A percentile compares a stretch with the other conserved stretches of the same genome.
These are phyloP conservation scores for Ctenosaura bakeri DNA, from an alignment of 2,797 vertebrate genomes.

Conservation along the genomic window DNA sequence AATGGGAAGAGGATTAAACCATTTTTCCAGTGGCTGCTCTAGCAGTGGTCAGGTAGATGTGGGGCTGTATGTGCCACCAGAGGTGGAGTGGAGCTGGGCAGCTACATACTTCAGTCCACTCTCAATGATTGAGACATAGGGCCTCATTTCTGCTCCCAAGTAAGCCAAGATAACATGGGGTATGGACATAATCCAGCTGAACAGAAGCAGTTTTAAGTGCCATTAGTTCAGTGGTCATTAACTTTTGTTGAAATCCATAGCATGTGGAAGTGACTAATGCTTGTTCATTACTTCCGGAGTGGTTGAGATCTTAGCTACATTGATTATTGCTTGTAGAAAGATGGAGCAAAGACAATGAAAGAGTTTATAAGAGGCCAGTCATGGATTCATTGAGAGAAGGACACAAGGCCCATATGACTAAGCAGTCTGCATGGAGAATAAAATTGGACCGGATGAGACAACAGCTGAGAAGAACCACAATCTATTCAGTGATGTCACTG, in stretches of 20 bases:
- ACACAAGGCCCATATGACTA: not conserved
- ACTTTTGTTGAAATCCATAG: not conserved
- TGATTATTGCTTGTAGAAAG: not conserved
- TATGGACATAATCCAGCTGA: not conserved
- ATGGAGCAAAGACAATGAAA: not conserved
- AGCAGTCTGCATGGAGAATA: not conserved
- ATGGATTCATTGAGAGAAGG: not conserved
- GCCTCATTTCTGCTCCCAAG: not conserved
- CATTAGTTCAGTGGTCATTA: not conserved
- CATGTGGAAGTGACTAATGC: not conserved
- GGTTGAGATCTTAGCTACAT: not conserved
- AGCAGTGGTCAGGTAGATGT: not conserved
- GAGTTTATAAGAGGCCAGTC: not conserved
- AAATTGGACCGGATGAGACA: not conserved
- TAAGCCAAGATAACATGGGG: not conserved
- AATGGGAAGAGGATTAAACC: not conserved
- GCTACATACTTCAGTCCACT: not conserved
- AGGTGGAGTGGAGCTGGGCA: not conserved
- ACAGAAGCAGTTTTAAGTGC: not conserved
- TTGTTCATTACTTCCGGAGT: not conserved
- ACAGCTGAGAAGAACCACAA: constrained; percentile 16
- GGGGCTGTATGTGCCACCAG: not conserved
- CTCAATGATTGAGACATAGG: not conserved
- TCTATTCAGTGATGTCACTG: constrained; percentile 19
- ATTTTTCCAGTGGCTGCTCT: not conserved